phyloP scores from a whole-genome alignment of 2,888 invertebrate genomes.

The Embidobia sp. region DNA sequence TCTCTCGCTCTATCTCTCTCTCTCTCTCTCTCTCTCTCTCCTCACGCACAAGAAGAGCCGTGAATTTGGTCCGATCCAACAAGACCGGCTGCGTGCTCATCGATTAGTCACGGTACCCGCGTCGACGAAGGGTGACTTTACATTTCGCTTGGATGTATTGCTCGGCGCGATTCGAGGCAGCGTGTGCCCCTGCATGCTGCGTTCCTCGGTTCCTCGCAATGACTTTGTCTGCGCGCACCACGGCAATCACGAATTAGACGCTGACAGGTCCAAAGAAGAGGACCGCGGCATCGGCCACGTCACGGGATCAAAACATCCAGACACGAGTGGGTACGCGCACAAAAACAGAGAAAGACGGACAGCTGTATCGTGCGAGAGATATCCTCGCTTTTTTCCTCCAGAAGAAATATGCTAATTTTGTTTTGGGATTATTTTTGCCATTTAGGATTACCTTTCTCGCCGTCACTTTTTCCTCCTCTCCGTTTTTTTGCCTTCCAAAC shows the following conservation, averaged over 20 bases:
- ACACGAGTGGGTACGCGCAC: constrained; percentile 40
- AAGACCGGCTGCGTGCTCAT: constrained; percentile 78
- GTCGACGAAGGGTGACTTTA: constrained; percentile 75
- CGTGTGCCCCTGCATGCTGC: constrained; percentile 63
- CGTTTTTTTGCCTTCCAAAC: not conserved
- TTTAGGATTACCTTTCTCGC: constrained; percentile 20
- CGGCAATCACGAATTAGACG: constrained; percentile 67
- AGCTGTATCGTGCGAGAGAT: constrained; percentile 42
- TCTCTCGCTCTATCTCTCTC: too few relatives aligned
- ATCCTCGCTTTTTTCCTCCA: constrained; percentile 19
- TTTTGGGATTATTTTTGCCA: constrained; percentile 40
- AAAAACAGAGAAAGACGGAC: constrained; percentile 52
- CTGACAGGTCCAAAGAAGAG: constrained; percentile 60
- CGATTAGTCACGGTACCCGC: constrained; percentile 80
- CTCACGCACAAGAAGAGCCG: constrained; percentile 55
- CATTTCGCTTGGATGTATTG: constrained; percentile 72
- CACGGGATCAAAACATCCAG: constrained; percentile 64
- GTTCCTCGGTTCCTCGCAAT: constrained; percentile 58
- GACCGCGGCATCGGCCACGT: constrained; percentile 60
- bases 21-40: not conserved
- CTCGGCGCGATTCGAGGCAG: constrained; percentile 63
- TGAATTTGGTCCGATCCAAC: constrained; percentile 72
- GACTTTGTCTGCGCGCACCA: constrained; percentile 64
- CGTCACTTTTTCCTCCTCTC: not conserved
- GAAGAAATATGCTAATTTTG: constrained; percentile 54